These are phyloP conservation scores for Agrotis clavis DNA, from an alignment of 2,888 invertebrate genomes.

Conservation along the genomic window DNA sequence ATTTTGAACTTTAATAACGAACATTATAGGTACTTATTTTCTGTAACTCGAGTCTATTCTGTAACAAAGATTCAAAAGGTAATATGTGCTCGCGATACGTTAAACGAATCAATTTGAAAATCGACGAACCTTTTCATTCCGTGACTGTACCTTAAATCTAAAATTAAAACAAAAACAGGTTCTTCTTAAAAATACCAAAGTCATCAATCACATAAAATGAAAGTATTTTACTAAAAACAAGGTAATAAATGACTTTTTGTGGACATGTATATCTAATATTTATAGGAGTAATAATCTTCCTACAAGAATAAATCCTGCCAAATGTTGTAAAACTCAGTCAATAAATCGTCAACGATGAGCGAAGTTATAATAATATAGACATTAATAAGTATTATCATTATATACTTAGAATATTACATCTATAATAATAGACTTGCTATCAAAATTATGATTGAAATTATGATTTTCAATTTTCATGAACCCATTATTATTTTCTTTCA, in stretches of 20 bases:
- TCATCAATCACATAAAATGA: too few relatives aligned
- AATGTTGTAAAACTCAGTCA: background rate
- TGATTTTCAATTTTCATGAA: conserved; percentile 3
- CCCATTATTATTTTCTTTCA: background rate
- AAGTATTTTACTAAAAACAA: too few relatives aligned
- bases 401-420: conserved; percentile 18
- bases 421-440: conserved; percentile 5
- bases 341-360: conserved; percentile 7
- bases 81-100: too few relatives aligned
- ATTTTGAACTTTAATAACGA: too few relatives aligned
- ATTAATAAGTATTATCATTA: background rate
- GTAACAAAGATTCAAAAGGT: too few relatives aligned
- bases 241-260: conserved; percentile 11
- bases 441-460: conserved; percentile 14
- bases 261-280: background rate
- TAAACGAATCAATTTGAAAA: too few relatives aligned
- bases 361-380: background rate
- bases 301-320: background rate
- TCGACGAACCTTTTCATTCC: too few relatives aligned
- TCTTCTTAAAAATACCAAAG: too few relatives aligned
- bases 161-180: too few relatives aligned
- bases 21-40: too few relatives aligned
- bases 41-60: too few relatives aligned
- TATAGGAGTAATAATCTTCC: background rate
- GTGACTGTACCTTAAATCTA: too few relatives aligned